phyloP scores from a whole-genome alignment of 2,888 invertebrate genomes.

The Aspidapion aeneum region DNA sequence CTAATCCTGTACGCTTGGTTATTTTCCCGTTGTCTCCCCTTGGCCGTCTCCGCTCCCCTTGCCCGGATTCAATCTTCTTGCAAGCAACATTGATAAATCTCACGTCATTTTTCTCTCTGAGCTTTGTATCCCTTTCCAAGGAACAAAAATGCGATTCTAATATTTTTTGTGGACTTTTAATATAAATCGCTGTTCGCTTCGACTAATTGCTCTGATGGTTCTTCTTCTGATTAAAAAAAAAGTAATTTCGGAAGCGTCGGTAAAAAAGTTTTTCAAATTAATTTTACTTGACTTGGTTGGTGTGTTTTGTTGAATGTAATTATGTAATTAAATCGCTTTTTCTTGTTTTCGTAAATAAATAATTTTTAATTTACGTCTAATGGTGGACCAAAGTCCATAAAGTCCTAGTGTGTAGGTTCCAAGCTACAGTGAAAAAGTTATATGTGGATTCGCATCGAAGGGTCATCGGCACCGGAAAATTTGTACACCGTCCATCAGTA shows the following conservation, averaged over 20 bases:
- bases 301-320: slow-evolving; percentile 17
- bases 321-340: slow-evolving; percentile 25
- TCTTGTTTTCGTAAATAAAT: no score
- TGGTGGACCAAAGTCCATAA: no score
- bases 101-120: slow-evolving; percentile 54
- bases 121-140: slow-evolving; percentile 44
- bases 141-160: slow-evolving; percentile 44
- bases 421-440: no score
- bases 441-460: no score
- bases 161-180: slow-evolving; percentile 32
- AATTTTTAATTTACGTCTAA: no score
- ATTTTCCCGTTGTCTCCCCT: slow-evolving; percentile 35
- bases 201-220: slow-evolving; percentile 27
- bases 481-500: no score
- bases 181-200: slow-evolving; percentile 24
- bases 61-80: slow-evolving; percentile 47
- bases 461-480: no score
- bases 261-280: background rate
- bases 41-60: slow-evolving; percentile 35
- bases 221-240: slow-evolving; percentile 24
- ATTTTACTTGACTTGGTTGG: no score
- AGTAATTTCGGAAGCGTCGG: slow-evolving; percentile 12
- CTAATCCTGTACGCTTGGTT: background rate
- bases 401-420: no score
- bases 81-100: slow-evolving; percentile 52